Conservation (phyloP, 2,888 invertebrate species). For the Elegia similella region DNA sequence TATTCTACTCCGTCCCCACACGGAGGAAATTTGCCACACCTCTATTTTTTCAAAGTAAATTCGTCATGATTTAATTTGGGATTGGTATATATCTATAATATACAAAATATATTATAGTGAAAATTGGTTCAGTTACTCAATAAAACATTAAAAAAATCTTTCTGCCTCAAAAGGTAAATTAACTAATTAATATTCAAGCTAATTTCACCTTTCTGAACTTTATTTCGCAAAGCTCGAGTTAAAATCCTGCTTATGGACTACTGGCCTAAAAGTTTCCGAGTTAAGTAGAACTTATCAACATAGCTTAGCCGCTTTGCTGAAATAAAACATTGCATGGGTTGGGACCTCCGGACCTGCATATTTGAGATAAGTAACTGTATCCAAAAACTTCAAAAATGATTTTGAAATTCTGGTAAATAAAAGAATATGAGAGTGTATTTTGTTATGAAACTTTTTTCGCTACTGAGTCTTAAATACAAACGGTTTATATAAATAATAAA, state of each 20-base stretch:
- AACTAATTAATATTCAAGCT: not conserved
- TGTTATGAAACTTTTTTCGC: too few relatives aligned
- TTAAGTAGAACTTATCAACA: constrained; percentile 11
- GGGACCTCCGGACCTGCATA: constrained; percentile 3
- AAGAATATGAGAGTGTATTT: not conserved
- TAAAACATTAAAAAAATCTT: not conserved
- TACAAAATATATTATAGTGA: too few relatives aligned
- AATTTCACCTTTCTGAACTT: constrained; percentile 8
- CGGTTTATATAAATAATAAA: too few relatives aligned
- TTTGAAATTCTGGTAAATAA: not conserved
- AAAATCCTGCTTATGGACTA: constrained; percentile 10
- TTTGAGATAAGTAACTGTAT: constrained; percentile 12
- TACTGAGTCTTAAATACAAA: too few relatives aligned
- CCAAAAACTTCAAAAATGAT: not conserved
- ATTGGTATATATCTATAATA: too few relatives aligned
- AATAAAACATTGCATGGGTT: constrained; percentile 9
- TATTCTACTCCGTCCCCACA: too few relatives aligned
- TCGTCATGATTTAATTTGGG: too few relatives aligned
- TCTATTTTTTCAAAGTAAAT: too few relatives aligned
- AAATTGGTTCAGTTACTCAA: too few relatives aligned
- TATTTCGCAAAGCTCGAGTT: constrained; percentile 2
- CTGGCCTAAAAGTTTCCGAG: constrained; percentile 9
- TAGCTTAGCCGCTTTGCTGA: constrained; percentile 14
- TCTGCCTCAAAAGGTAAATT: not conserved
- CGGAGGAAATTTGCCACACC: too few relatives aligned